Percentiles rank a stretch among this genome's conserved stretches.
These are phyloP conservation scores for Euclidia mi DNA, from an alignment of 2,888 invertebrate species.

Conservation along the genomic window DNA sequence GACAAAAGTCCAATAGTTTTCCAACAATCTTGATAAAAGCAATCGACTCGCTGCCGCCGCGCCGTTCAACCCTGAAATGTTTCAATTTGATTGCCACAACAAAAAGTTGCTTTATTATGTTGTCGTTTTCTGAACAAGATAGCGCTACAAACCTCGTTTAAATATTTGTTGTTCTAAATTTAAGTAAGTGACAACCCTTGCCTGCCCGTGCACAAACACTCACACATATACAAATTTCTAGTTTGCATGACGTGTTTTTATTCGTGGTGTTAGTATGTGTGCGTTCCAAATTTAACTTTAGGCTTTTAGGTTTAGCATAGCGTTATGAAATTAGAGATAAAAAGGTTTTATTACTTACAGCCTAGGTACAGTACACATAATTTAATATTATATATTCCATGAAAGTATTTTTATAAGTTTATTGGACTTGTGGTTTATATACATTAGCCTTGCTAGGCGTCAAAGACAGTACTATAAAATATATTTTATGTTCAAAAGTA, in stretches of 20 bases:
- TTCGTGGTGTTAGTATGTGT: no score
- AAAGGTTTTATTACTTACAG: no score
- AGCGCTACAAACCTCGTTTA: not conserved
- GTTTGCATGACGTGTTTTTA: not conserved
- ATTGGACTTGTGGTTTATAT: no score
- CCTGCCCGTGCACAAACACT: no score
- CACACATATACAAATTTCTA: no score
- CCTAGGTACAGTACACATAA: no score
- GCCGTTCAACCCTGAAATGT: slow-evolving; percentile 34
- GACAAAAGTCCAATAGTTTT: slow-evolving; percentile 54
- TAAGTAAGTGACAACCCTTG: not conserved
- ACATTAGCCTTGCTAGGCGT: not conserved
- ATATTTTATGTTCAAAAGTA: slow-evolving; percentile 2
- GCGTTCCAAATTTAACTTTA: no score
- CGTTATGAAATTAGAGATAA: no score
- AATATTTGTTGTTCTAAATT: not conserved
- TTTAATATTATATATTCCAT: no score
- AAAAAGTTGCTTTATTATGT: slow-evolving; percentile 29
- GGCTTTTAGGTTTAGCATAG: no score
- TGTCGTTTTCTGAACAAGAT: not conserved
- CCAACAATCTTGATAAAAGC: slow-evolving; percentile 61
- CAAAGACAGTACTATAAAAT: slow-evolving; percentile 2
- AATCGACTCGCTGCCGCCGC: slow-evolving; percentile 40
- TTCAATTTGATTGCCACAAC: slow-evolving; percentile 31
- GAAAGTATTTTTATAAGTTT: not conserved